Percentiles rank a stretch among this genome's conserved stretches.
phyloP scores from a whole-genome alignment of 2,113 vertebrate species.

The Chionomys nivalis region DNA sequence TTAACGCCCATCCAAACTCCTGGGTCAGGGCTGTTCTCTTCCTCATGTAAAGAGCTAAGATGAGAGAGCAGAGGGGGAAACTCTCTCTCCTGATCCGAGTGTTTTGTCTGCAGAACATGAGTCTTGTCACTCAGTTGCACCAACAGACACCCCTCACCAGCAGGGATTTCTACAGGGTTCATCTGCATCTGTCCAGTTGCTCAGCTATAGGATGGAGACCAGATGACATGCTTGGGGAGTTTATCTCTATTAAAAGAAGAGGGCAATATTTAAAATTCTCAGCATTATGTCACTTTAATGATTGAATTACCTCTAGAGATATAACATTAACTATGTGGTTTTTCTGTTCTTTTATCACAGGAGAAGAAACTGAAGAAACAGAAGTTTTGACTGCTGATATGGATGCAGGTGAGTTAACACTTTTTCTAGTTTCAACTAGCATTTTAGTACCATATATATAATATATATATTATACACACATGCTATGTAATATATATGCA shows the following conservation, averaged over 20 bases:
- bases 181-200: background rate
- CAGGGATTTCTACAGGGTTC: background rate
- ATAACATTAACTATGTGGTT: background rate
- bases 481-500: background rate
- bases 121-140: background rate
- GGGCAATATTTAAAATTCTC: background rate
- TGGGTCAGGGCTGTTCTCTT: background rate
- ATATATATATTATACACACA: background rate
- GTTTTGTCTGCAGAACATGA: background rate
- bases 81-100: background rate
- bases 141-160: background rate
- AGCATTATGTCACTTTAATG: conserved; percentile 8
- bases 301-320: conserved; percentile 18
- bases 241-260: conserved; percentile 44
- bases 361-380: conserved; percentile 50
- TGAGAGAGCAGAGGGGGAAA: background rate
- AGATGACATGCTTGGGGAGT: background rate
- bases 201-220: background rate
- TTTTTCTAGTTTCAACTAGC: background rate
- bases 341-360: conserved; percentile 70
- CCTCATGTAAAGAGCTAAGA: background rate
- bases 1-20: background rate
- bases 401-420: conserved; percentile 80
- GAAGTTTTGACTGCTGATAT: conserved; percentile 73
- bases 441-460: background rate